phyloP scores from a whole-genome alignment of 2,797 vertebrate genomes.

The Syngnathus rostellatus region DNA sequence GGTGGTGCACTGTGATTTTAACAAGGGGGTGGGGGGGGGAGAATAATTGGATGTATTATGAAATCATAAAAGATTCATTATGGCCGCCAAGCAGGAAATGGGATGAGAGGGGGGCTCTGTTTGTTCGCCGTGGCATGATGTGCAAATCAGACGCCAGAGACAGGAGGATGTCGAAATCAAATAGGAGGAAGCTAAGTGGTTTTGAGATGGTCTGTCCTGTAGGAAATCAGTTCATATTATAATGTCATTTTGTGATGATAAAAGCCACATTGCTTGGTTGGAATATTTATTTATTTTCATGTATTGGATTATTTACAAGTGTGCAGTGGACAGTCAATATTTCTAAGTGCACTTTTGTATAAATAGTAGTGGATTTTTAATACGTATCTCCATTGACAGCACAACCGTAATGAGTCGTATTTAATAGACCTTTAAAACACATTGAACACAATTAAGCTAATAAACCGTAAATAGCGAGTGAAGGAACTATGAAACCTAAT shows the following conservation, averaged over 20 bases:
- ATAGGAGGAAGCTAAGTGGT: conserved; percentile 20
- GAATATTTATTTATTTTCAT: neutral
- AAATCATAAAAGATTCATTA: conserved; percentile 69
- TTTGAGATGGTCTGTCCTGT: conserved; percentile 23
- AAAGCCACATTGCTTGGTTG: neutral
- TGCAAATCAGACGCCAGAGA: conserved; percentile 35
- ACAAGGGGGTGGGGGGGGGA: conserved; percentile 49
- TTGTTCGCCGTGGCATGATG: conserved; percentile 42
- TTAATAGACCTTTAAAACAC: neutral
- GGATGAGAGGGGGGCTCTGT: conserved; percentile 44
- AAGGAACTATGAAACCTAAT: conserved; percentile 67
- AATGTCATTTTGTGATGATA: neutral
- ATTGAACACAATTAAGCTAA: neutral
- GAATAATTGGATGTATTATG: conserved; percentile 64
- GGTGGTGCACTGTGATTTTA: conserved; percentile 59
- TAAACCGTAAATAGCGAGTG: conserved; percentile 7
- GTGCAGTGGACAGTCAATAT: neutral
- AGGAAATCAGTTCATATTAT: conserved; percentile 3
- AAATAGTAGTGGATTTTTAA: neutral
- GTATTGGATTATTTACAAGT: no score
- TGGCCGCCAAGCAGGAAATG: conserved; percentile 51
- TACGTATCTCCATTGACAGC: no score
- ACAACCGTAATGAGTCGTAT: neutral
- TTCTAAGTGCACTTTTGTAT: neutral
- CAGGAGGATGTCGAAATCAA: conserved; percentile 17